Conservation (phyloP, 2,888 invertebrate genomes). For the Rhorus exstirpatorius region DNA sequence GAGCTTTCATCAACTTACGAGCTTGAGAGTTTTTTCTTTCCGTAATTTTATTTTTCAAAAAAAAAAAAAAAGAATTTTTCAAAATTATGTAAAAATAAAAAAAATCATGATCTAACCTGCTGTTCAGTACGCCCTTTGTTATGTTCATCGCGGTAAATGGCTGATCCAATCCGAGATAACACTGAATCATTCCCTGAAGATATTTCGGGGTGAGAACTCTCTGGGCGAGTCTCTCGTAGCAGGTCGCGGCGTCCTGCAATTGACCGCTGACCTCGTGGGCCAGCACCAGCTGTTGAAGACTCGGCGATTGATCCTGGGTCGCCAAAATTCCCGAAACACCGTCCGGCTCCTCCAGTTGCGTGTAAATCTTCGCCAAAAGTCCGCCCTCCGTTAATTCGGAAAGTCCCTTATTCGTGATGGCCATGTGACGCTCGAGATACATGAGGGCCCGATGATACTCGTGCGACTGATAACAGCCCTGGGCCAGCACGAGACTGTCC, state of each 20-base stretch:
- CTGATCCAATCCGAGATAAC: constrained; percentile 95
- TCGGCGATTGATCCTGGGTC: constrained; percentile 91
- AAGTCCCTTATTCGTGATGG: constrained; percentile 81
- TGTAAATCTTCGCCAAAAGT: constrained; percentile 91
- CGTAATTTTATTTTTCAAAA: not conserved
- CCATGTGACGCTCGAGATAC: constrained; percentile 92
- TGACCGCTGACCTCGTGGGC: constrained; percentile 95
- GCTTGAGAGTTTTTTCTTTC: too few relatives aligned
- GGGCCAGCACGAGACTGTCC: constrained; percentile 90
- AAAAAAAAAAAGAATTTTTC: not conserved
- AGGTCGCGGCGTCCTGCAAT: constrained; percentile 93
- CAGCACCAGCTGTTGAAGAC: constrained; percentile 93
- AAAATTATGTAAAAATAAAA: not conserved
- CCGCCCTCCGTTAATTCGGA: constrained; percentile 81
- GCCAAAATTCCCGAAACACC: constrained; percentile 93
- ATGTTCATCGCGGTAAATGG: constrained; percentile 94
- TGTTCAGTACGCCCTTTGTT: constrained; percentile 90
- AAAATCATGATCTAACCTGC: constrained; percentile 81
- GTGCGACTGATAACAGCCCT: constrained; percentile 91
- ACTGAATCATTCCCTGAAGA: constrained; percentile 92
- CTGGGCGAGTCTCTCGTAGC: constrained; percentile 94
- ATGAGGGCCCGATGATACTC: constrained; percentile 92
- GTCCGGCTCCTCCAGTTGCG: constrained; percentile 95
- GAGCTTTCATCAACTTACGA: too few relatives aligned
- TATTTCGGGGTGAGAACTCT: constrained; percentile 85